Conservation (phyloP, 2,113 vertebrate species). For the Camelus dromedarius region DNA sequence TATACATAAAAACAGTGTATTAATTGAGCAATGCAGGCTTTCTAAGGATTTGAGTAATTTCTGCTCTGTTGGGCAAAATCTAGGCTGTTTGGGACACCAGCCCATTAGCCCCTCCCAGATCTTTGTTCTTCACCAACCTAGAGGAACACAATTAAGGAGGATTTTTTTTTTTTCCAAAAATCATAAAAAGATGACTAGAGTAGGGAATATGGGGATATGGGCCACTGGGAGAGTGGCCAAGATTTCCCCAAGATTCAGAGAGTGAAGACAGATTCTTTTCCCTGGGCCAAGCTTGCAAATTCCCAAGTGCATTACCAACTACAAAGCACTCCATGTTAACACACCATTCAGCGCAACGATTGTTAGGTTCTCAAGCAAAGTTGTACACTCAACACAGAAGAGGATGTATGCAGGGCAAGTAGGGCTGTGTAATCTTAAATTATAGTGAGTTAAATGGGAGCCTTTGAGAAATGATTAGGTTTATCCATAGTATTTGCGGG, state of each 20-base stretch:
- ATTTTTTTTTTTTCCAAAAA: background rate
- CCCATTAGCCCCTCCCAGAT: background rate
- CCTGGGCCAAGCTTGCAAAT: slow-evolving; percentile 69
- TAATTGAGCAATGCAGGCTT: background rate
- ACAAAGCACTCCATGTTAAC: slow-evolving; percentile 71
- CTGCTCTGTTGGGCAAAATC: background rate
- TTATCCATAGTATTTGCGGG: slow-evolving; percentile 81
- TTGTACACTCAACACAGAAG: slow-evolving; percentile 77
- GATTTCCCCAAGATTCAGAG: slow-evolving; percentile 64
- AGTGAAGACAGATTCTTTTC: slow-evolving; percentile 57
- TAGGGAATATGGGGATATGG: slow-evolving; percentile 11
- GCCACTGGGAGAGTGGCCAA: slow-evolving; percentile 49
- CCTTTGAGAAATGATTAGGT: slow-evolving; percentile 82
- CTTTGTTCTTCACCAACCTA: slow-evolving; percentile 6
- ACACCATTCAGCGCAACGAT: slow-evolving; percentile 67
- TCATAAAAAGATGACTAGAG: slow-evolving; percentile 55
- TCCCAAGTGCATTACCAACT: slow-evolving; percentile 70
- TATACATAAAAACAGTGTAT: slow-evolving; percentile 12
- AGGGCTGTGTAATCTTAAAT: slow-evolving; percentile 85
- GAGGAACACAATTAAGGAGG: slow-evolving; percentile 35
- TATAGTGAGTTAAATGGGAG: slow-evolving; percentile 80
- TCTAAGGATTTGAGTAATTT: background rate
- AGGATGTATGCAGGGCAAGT: slow-evolving; percentile 82
- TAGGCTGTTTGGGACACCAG: background rate
- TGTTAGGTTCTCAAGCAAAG: slow-evolving; percentile 75